Evolutionary conservation across 2,113 vertebrate genomes (phyloP).

Genomic region (Podarcis raffonei): DNA sequence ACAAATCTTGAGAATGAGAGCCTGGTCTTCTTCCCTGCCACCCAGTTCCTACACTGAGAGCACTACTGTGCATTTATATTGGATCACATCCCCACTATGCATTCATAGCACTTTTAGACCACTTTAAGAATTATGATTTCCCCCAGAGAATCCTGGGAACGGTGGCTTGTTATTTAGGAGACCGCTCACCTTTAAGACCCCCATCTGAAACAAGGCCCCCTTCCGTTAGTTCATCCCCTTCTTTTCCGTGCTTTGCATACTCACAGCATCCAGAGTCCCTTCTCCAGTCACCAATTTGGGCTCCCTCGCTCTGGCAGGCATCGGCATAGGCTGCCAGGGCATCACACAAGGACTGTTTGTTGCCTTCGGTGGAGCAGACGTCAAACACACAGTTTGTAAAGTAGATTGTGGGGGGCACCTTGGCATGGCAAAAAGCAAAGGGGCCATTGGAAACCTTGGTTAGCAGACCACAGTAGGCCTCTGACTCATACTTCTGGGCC

Average conservation of each 20-base stretch:
- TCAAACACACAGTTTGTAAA: conserved; percentile 75
- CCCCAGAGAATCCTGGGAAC: too few species aligned
- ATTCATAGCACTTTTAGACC: too few species aligned
- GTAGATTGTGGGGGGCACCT: conserved; percentile 61
- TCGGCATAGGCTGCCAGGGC: conserved; percentile 69
- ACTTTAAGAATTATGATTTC: too few species aligned
- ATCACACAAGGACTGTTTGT: conserved; percentile 60
- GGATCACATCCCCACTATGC: too few species aligned
- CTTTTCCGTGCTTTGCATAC: conserved; percentile 52
- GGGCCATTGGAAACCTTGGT: conserved; percentile 25
- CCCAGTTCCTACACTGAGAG: too few species aligned
- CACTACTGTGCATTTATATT: too few species aligned
- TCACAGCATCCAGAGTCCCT: conserved; percentile 73
- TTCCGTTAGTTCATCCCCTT: too few species aligned
- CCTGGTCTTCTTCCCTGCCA: too few species aligned
- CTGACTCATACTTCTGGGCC: fast-evolving
- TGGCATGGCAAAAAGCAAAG: conserved; percentile 66
- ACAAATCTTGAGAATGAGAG: too few species aligned
- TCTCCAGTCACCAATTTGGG: conserved; percentile 76
- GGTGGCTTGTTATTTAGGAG: too few species aligned
- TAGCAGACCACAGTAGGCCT: conserved; percentile 34
- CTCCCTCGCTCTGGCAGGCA: conserved; percentile 67
- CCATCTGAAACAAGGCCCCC: neutral
- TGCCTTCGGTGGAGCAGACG: conserved; percentile 66
- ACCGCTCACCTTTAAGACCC: too few species aligned